Evolutionary conservation across 2,113 vertebrate genomes (phyloP), one percentile per base, ranked within the genome.

Genomic region (Oncorhynchus gorbuscha): DNA sequence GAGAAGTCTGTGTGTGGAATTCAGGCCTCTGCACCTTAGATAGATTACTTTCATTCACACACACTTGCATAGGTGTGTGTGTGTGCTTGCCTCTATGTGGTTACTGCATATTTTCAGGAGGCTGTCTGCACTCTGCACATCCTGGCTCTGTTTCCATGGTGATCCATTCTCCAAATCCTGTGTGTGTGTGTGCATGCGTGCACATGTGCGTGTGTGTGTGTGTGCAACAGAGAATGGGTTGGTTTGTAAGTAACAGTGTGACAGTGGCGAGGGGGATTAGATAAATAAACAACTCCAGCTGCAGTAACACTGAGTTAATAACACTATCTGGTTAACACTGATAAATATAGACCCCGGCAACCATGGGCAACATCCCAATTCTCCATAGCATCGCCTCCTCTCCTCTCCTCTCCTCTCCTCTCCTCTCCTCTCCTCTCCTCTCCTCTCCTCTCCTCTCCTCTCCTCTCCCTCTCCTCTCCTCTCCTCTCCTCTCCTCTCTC

Each of bases 111-210:
- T 55, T 81, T 86, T 88, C 84, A 74, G 84, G 71, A 81, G 78
- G 76, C 75, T 84, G 73, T 83, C 74, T 74, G 72, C 45, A 5
- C 72, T 82, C 86, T 86, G 81, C 86, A 80, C 81, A 85, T 89
- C 84, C 88, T 85, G 76, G 81, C 88, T 86, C 89, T 88, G 92
- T 92, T 93, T 87, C 92, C 85, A 91, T 92, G 90, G 90, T 79
- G 84, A 92, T 49, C 85, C 82, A 69, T 89, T 85, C 84, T 83
- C 84, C 76, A 72, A 76, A 88, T 86, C 89, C 85, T 86, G 82
- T 81, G 30, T 22, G 35, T n/a, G 32, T 64, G 20, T 7, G 30
- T 48, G 58, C 61, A 20, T 61, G 30, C 66, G n/a, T 68, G 45
- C 14, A 18, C n/a, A 28, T 69, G 69, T 80, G 81, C 35, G 32